Conservation (phyloP, 1,140 invertebrate species). For the Patella vulgata region DNA sequence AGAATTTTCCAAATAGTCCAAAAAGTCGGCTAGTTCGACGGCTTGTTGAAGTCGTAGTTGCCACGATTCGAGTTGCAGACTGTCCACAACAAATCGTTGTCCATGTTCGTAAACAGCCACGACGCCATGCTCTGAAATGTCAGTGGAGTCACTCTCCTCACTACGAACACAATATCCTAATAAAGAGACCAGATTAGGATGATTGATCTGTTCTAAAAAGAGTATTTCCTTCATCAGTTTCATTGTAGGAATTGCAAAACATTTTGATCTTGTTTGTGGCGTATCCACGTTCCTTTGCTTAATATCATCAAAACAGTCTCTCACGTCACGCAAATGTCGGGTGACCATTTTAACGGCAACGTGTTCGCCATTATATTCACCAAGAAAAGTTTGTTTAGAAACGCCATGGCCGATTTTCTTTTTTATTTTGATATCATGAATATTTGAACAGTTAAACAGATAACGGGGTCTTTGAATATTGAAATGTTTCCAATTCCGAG, state of each 20-base stretch:
- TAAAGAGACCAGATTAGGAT: slow-evolving; percentile 52
- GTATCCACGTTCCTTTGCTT: slow-evolving; percentile 15
- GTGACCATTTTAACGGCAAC: slow-evolving; percentile 64
- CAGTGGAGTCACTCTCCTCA: slow-evolving; percentile 59
- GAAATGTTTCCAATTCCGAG: too few relatives aligned
- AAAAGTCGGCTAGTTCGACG: slow-evolving; percentile 49
- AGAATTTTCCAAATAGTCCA: slow-evolving; percentile 58
- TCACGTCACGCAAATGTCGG: slow-evolving; percentile 55
- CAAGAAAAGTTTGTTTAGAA: slow-evolving; percentile 59
- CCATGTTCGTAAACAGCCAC: slow-evolving; percentile 57
- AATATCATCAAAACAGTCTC: slow-evolving; percentile 50
- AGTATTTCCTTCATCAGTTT: slow-evolving; percentile 65
- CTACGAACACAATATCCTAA: slow-evolving; percentile 62
- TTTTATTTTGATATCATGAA: slow-evolving; percentile 49
- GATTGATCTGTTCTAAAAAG: slow-evolving; percentile 55
- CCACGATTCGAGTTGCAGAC: slow-evolving; percentile 44
- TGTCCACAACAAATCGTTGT: slow-evolving; percentile 45
- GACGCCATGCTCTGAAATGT: slow-evolving; percentile 57
- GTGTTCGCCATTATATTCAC: slow-evolving; percentile 35
- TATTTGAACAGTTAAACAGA: slow-evolving; percentile 53
- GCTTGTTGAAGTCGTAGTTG: slow-evolving; percentile 40
- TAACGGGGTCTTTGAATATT: slow-evolving; percentile 24
- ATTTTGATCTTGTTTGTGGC: slow-evolving; percentile 25
- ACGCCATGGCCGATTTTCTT: slow-evolving; percentile 60
- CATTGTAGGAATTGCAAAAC: slow-evolving; percentile 57